These are phyloP conservation scores for Altica lythri DNA, from an alignment of 2,888 invertebrate species.

Conservation along the genomic window DNA sequence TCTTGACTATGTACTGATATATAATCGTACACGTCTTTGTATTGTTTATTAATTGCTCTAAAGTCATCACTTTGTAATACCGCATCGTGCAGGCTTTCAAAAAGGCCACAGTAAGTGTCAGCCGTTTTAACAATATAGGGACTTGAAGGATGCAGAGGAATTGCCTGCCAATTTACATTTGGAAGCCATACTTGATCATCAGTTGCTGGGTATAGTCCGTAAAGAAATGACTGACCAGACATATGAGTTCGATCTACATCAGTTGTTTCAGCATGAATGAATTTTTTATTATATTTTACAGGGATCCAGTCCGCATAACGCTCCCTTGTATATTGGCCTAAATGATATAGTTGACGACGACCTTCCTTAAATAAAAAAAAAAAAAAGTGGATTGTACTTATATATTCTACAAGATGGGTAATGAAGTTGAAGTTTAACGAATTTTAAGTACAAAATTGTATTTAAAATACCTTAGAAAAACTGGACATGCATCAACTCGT, in stretches of 20 bases:
- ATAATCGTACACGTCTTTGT: neutral
- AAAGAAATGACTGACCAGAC: conserved; percentile 78
- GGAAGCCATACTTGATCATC: conserved; percentile 63
- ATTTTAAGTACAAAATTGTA: too few relatives aligned
- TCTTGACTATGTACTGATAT: neutral
- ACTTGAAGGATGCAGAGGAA: conserved; percentile 67
- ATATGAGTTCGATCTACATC: conserved; percentile 84
- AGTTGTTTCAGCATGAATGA: conserved; percentile 68
- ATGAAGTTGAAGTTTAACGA: too few relatives aligned
- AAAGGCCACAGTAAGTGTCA: conserved; percentile 5
- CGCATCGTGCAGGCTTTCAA: neutral
- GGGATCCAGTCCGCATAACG: conserved; percentile 67
- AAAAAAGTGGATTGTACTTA: neutral
- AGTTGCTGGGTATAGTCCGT: conserved; percentile 70
- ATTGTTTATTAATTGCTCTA: neutral
- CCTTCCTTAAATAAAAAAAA: conserved; percentile 54
- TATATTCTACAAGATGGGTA: neutral
- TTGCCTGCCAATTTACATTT: conserved; percentile 69
- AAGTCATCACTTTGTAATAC: neutral
- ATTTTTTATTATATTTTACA: conserved; percentile 57
- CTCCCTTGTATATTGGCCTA: conserved; percentile 72
- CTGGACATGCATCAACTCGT: too few relatives aligned
- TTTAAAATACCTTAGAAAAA: too few relatives aligned
- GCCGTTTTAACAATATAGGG: too few relatives aligned
- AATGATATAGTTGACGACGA: conserved; percentile 69